A percentile compares a stretch with the other conserved stretches of the same genome.
Evolutionary conservation across 2,113 vertebrate genomes (phyloP).

Genomic region (Gymnobelideus leadbeateri): DNA sequence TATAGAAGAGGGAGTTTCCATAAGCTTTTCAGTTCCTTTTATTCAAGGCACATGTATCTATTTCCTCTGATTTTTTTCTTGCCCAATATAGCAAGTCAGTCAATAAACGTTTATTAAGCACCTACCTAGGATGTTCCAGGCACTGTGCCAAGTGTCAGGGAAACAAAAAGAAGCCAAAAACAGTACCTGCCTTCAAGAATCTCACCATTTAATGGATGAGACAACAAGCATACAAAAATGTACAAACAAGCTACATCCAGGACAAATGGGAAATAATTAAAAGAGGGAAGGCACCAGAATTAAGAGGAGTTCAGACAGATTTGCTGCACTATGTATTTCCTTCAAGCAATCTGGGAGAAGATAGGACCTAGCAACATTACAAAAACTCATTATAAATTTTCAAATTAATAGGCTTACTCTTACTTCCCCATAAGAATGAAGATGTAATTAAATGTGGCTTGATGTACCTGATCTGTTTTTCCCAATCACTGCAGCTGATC

Average conservation of each 20-base stretch:
- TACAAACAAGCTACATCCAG: not conserved
- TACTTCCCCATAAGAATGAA: not conserved
- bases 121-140: not conserved
- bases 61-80: conserved; percentile 22
- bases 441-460: not conserved
- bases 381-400: not conserved
- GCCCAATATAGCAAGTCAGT: not conserved
- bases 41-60: not conserved
- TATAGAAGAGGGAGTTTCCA: not conserved
- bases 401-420: not conserved
- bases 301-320: not conserved
- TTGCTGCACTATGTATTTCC: not conserved
- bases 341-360: not conserved
- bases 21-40: conserved; percentile 19
- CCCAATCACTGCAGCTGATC: not conserved
- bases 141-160: not conserved
- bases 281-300: not conserved
- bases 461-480: not conserved
- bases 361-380: not conserved
- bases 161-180: not conserved
- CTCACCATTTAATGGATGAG: not conserved
- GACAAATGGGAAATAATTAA: not conserved
- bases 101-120: not conserved
- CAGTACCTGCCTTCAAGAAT: not conserved
- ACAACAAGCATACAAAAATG: not conserved